Evolutionary conservation across 2,888 invertebrate species (phyloP), one percentile per base, ranked within the genome.

Genomic region (Xestia sexstrigata): DNA sequence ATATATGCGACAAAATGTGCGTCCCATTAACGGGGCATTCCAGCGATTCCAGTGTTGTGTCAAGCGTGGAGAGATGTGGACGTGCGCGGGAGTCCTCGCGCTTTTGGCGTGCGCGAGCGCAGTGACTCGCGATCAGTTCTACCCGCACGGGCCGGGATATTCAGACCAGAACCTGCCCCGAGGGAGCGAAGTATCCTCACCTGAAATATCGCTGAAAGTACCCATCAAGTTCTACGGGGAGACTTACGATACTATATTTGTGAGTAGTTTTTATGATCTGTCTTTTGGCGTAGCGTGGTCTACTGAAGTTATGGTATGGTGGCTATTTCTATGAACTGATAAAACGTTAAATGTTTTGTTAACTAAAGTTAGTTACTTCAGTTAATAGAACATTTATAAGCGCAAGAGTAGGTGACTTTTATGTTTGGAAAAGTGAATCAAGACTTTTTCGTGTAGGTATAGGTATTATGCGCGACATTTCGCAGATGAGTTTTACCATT

Each of bases 201-300:
- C 97, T 0, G 98, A 98, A 92, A 95, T 98, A 11, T 91, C 92
- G 6, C 97, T 99, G 3, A 97, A 96, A 90, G 98, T 98, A 58
- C 98, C 99, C 2, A 97, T 99, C 75, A 96, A 97, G 70, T 99
- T 99, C 95, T 99, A 98, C 93, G 98, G 98, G 87, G 97, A 98
- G 86, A 95, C 96, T 82, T 99, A 98, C 93, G 97, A 98, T 76
- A 97, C 97, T 55, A 97, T 99, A 90, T 99, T 97, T 95, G 99
- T 99, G 96, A 99, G 99, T 99, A 90, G 13, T 76, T 76, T 76
- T 75, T 39, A 42, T 73, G 15, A 13, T 74, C 26, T 66, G 23
- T 39, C 20, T 42, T 65, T 69, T 49, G 7, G 15, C 6, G 55
- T 74, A 30, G n/a, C n/a, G 6, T 60, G 30, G 17, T 72, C 49